Conservation (phyloP, 2,888 invertebrate species). For the Acleris laterana region DNA sequence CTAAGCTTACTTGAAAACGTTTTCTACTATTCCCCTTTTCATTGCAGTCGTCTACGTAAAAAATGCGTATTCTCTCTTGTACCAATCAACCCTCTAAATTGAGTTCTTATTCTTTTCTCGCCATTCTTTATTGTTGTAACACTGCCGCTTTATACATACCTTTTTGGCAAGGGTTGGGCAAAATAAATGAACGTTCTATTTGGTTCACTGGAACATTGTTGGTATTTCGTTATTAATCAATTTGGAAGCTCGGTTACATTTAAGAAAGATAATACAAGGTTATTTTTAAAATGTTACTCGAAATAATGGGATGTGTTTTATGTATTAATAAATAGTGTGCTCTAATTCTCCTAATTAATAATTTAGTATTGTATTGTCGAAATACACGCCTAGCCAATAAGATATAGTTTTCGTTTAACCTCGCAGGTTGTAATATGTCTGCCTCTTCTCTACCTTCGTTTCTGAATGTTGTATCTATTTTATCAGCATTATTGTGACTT, state of each 20-base stretch:
- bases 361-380: too few relatives aligned
- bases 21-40: slow-evolving; percentile 56
- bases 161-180: slow-evolving; percentile 22
- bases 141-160: slow-evolving; percentile 22
- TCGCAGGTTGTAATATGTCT: too few relatives aligned
- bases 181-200: slow-evolving; percentile 21
- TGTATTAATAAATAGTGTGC: too few relatives aligned
- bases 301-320: too few relatives aligned
- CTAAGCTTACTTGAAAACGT: slow-evolving; percentile 45
- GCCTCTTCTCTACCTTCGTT: too few relatives aligned
- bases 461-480: too few relatives aligned
- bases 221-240: slow-evolving; percentile 15
- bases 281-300: background rate
- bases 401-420: too few relatives aligned
- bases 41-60: slow-evolving; percentile 41
- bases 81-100: slow-evolving; percentile 38
- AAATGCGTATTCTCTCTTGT: slow-evolving; percentile 35
- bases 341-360: too few relatives aligned
- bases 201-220: slow-evolving; percentile 2
- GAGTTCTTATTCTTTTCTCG: slow-evolving; percentile 34
- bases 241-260: slow-evolving; percentile 1
- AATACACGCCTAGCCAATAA: too few relatives aligned
- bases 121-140: slow-evolving; percentile 33
- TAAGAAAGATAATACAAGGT: background rate
- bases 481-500: too few relatives aligned